Base-by-base conservation (phyloP, 1,140 invertebrate species). In the Solenopsis fugax region DNA sequence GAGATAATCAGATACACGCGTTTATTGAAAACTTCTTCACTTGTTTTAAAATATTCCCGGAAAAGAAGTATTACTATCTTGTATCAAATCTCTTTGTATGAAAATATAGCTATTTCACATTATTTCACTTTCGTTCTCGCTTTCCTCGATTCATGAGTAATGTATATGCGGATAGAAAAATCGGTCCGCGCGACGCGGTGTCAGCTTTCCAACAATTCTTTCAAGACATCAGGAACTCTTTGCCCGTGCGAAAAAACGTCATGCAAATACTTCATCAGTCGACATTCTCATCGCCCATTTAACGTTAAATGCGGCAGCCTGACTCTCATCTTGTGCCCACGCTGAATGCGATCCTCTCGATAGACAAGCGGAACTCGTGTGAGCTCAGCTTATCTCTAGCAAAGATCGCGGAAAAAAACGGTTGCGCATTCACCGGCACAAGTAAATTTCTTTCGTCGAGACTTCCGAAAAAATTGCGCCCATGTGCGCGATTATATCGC, bases 401-500 rank as follows among this genome's bases (percentile, higher is more conserved):
- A 12, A 21, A 54, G 34, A 81, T 81, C 77, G 34, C 34, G 34
- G n/a, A 29, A 81, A 71, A 54, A 80, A 80, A 41, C 48, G 9
- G 13, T 54, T 69, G 77, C 77, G 77, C 77, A 80, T 80, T 80
- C 77, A 80, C 45, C 77, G 77, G 77, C 34, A 69, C 50, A 69
- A 69, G 77, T 69, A 41, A 69, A 80, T 80, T 80, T 80, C 77
- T 67, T 80, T 80, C 64, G 48, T 29, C n/a, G 77, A 29, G 29
- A 80, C 62, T 80, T 54, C 45, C 48, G 76, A 80, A 80, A 80
- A 69, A 80, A 69, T 52, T 69, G 77, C 60, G 60, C 41, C 29
- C 45, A 78, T 78, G 60, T 65, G 41, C 21, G 18, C 29, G 62
- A 69, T 80, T 18, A 13, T 69, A 80, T 80, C 62, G 48, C 62